Evolutionary conservation across 35 echinoderm and acorn worm genomes (phyloP).

Genomic region (Patiria miniata): DNA sequence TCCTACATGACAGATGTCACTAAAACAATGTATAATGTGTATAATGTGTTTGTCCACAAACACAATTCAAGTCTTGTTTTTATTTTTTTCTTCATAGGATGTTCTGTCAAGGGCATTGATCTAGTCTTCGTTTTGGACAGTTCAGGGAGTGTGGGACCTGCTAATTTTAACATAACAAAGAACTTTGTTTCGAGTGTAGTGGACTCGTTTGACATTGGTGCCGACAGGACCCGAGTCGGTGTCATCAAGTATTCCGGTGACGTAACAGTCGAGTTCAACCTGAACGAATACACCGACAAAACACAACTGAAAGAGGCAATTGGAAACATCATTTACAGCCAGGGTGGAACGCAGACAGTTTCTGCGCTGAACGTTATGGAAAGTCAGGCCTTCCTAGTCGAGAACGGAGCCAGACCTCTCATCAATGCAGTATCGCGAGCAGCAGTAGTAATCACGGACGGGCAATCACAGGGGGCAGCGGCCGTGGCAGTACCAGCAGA

Average conservation of each 20-base stretch:
- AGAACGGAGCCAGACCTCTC: background rate
- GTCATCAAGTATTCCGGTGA: background rate
- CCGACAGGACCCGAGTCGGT: background rate
- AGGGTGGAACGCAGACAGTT: background rate
- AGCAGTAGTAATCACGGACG: conserved; percentile 28
- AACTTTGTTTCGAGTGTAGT: background rate
- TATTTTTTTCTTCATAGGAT: background rate
- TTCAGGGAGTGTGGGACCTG: background rate
- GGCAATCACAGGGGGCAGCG: background rate
- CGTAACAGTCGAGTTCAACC: background rate
- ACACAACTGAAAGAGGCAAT: background rate
- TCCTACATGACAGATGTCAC: too few relatives aligned
- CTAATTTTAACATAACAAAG: background rate
- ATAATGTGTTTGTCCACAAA: too few relatives aligned
- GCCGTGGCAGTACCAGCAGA: background rate
- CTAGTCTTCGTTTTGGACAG: background rate
- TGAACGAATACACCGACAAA: background rate
- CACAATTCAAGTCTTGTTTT: too few relatives aligned
- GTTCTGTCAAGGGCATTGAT: background rate
- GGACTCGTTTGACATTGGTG: background rate
- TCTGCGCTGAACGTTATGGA: background rate
- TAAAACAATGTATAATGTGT: too few relatives aligned
- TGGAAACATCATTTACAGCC: background rate
- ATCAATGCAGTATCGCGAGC: background rate
- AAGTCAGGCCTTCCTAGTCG: background rate